Evolutionary conservation across 2,888 invertebrate genomes (phyloP).

Genomic region (Oscheius sp.): DNA sequence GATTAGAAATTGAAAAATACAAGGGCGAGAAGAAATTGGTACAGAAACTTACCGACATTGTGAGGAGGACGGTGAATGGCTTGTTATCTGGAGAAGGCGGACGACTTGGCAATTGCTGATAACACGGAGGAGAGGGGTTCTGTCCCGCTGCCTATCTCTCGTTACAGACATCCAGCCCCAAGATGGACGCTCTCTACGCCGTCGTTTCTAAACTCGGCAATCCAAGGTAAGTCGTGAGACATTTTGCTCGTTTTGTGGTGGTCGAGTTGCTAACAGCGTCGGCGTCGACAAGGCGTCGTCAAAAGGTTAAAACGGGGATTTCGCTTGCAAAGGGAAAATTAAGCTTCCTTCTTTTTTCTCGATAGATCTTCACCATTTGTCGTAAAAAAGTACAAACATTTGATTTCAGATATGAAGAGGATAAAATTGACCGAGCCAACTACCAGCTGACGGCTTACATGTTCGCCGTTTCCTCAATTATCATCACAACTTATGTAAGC

Average conservation of each 20-base stretch:
- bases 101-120: constrained; percentile 16
- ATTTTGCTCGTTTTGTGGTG: not conserved
- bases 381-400: not conserved
- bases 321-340: not conserved
- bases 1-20: not conserved
- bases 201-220: constrained; percentile 13
- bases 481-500: constrained; percentile 65
- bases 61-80: too few relatives aligned
- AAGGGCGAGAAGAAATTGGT: not conserved
- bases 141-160: constrained; percentile 11
- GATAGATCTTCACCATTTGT: not conserved
- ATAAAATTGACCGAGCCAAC: constrained; percentile 75
- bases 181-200: constrained; percentile 20
- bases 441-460: constrained; percentile 74
- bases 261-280: too few relatives aligned
- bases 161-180: not conserved
- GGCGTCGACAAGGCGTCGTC: too few relatives aligned
- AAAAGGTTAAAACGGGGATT: too few relatives aligned
- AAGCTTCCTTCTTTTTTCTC: not conserved
- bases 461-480: constrained; percentile 73
- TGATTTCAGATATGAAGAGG: constrained; percentile 72
- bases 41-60: constrained; percentile 26
- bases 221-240: not conserved
- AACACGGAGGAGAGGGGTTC: not conserved
- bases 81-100: constrained; percentile 30